Base-by-base conservation (phyloP, 2,888 invertebrate species). In the Agriopis leucophaearia region DNA sequence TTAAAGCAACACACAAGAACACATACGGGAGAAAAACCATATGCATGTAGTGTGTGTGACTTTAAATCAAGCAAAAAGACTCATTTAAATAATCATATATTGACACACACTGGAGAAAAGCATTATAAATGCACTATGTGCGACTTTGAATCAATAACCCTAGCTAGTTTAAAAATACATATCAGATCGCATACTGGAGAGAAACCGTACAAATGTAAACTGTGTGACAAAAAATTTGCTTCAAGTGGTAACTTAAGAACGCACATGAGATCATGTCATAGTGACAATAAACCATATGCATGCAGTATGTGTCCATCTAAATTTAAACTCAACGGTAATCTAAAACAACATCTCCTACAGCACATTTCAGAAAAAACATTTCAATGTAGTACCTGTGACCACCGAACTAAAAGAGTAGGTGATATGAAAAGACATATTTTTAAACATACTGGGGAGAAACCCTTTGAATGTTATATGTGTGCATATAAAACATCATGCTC, bases 371-470 rank as follows among this genome's bases (percentile, higher is more conserved):
- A 4, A 45, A 45, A 45, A 45, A 45, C 15, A 45, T 6, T n/a
- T 8, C 44, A 45, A 45, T 45, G 44, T 45, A 13, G 4, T n/a
- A 45, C 15, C n/a, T 45, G 44, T n/a, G 44, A n/a, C 7, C n/a
- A 45, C 12, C n/a, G n/a, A 6, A n/a, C 7, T 45, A 45, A 45
- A 45, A n/a, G n/a, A 45, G 13, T n/a, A 6, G 7, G n/a, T 8
- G n/a, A 45, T 45, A n/a, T 45, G 44, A 45, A 45, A 45, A 45
- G n/a, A 45, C 44, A 45, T 45, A 45, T n/a, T n/a, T n/a, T n/a
- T n/a, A 15, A 4, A 45, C 44, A 45, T 45, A 45, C 44, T 45
- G n/a, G n/a, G n/a, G 44, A 45, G n/a, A 45, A n/a, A 8, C 44
- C 44, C 15, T n/a, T 7, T 45, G 44, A 45, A 45, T 45, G 44